These are phyloP conservation scores for Microctenopoma stevenorrisi DNA, from an alignment of 2,797 vertebrate species.

Conservation along the genomic window DNA sequence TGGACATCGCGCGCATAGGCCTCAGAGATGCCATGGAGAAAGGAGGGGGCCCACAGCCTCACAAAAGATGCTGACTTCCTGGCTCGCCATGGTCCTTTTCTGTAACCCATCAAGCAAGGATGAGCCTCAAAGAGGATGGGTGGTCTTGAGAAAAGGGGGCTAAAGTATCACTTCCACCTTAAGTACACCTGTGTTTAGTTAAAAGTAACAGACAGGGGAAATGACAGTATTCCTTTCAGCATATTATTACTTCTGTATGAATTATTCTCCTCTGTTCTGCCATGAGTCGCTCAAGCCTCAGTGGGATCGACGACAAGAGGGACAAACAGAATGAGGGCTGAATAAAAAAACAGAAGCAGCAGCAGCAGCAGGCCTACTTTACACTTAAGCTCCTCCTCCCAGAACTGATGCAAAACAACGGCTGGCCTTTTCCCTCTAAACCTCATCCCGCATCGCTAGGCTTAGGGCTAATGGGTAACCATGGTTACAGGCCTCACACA, in stretches of 20 bases:
- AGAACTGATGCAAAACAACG: constrained; percentile 68
- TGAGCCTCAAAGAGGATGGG: constrained; percentile 50
- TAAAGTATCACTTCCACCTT: constrained; percentile 35
- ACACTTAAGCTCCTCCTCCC: constrained; percentile 68
- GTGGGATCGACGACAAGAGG: constrained; percentile 62
- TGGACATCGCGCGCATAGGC: constrained; percentile 69
- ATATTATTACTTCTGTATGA: constrained; percentile 60
- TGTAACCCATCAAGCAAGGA: constrained; percentile 33
- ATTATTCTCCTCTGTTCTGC: constrained; percentile 66
- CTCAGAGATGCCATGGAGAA: constrained; percentile 46
- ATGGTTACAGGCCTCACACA: constrained; percentile 80
- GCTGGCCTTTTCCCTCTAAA: constrained; percentile 76
- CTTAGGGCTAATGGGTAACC: constrained; percentile 79
- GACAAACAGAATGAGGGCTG: constrained; percentile 67
- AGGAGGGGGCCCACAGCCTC: constrained; percentile 33
- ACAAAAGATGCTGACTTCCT: constrained; percentile 72
- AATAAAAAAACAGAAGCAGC: constrained; percentile 38
- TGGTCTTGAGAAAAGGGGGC: constrained; percentile 55
- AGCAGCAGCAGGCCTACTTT: constrained; percentile 69
- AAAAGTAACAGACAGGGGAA: constrained; percentile 65
- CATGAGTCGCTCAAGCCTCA: constrained; percentile 54
- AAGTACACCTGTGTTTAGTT: constrained; percentile 55
- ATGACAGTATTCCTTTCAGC: constrained; percentile 61
- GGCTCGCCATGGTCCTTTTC: constrained; percentile 45
- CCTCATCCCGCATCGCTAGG: constrained; percentile 69